Percentiles rank a stretch among this genome's conserved stretches.
phyloP scores from a whole-genome alignment of 64 coral and sea anemone genomes.

The Pachyseris speciosa region DNA sequence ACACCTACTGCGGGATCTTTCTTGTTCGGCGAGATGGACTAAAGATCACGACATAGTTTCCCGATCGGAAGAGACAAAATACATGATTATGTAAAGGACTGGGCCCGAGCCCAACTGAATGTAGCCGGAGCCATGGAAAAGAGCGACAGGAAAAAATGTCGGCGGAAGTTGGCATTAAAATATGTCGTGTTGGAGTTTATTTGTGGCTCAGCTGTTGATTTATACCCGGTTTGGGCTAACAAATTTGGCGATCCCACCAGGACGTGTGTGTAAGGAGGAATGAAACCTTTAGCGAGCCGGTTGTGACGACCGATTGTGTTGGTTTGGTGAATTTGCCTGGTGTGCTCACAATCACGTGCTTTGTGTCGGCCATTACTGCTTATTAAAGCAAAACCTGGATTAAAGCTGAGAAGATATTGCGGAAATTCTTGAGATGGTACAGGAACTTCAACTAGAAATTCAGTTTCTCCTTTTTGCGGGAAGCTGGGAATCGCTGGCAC shows the following conservation, averaged over 20 bases:
- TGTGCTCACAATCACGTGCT: neutral
- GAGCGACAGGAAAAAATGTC: no score
- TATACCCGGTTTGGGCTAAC: neutral
- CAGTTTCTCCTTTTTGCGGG: constrained; percentile 13
- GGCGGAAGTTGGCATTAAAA: no score
- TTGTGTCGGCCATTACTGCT: neutral
- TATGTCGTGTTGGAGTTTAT: no score
- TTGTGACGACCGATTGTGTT: neutral
- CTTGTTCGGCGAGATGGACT: no score
- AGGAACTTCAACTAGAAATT: constrained; percentile 48
- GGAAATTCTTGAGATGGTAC: neutral
- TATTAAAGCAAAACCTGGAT: neutral
- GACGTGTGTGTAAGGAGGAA: no score
- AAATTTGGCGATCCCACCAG: constrained; percentile 10
- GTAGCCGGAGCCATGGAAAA: no score
- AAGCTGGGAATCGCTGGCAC: neutral
- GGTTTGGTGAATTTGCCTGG: neutral
- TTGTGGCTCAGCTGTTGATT: no score
- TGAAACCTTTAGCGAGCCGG: neutral
- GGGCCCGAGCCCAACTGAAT: no score
- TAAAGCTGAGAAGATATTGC: neutral
- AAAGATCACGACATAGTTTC: no score
- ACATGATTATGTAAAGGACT: neutral
- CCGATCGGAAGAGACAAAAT: no score
- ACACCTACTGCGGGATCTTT: no score